Conservation (phyloP, 2,888 invertebrate genomes). For the Athalia cordata region DNA sequence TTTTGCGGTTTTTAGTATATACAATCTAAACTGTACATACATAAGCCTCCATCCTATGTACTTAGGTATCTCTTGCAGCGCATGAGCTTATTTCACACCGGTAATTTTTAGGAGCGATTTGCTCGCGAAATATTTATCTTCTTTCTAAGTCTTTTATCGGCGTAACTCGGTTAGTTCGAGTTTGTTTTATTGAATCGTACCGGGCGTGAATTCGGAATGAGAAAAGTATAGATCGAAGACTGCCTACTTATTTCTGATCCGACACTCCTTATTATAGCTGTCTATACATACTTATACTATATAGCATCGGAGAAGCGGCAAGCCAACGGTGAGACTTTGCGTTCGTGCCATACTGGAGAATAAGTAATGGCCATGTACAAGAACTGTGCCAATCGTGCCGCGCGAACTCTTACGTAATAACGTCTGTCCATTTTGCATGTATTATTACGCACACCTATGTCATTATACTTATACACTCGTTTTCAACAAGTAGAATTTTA, state of each 20-base stretch:
- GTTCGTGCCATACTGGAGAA: conserved; percentile 14
- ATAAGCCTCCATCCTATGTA: no score
- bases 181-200: no score
- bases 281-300: no score
- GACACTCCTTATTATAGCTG: no score
- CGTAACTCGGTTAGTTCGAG: no score
- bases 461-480: background rate
- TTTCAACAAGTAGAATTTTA: no score
- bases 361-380: conserved; percentile 34
- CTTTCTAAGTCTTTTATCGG: background rate
- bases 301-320: background rate
- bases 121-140: background rate
- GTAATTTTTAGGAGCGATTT: background rate
- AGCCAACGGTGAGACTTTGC: background rate
- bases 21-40: background rate
- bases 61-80: no score
- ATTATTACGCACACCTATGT: background rate
- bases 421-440: conserved; percentile 9
- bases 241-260: no score
- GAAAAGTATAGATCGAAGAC: no score
- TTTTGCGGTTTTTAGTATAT: conserved; percentile 22
- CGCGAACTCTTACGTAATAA: conserved; percentile 29
- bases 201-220: no score
- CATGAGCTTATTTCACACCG: background rate
- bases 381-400: conserved; percentile 17